Percentiles rank a stretch among this genome's conserved stretches.
Evolutionary conservation across 23 tunicate genomes (phyloP).

Genomic region (Halocynthia roretzi): DNA sequence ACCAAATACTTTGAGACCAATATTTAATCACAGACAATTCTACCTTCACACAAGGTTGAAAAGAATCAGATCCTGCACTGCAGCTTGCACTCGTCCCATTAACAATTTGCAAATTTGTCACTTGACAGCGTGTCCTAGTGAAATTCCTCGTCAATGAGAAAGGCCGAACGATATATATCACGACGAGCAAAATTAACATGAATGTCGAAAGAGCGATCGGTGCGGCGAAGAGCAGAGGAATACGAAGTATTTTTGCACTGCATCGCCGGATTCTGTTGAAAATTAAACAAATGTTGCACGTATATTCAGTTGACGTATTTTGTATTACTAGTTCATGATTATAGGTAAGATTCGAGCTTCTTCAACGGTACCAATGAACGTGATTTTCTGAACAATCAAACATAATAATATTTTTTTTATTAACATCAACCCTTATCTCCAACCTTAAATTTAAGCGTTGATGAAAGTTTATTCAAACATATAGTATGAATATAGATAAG

Average conservation of each 20-base stretch:
- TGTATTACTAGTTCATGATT: too few species aligned
- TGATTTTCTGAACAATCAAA: too few species aligned
- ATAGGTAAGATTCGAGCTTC: too few species aligned
- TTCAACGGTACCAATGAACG: too few species aligned
- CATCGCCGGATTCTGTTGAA: background rate
- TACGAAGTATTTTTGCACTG: constrained; percentile 6
- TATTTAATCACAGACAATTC: too few species aligned
- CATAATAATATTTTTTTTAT: too few species aligned
- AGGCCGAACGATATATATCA: constrained; percentile 27
- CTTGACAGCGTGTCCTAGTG: constrained; percentile 33
- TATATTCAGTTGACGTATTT: background rate
- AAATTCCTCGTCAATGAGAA: constrained; percentile 19
- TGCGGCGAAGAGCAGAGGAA: constrained; percentile 23
- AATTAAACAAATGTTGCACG: background rate
- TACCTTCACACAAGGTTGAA: constrained; percentile 37
- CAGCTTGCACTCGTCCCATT: constrained; percentile 13
- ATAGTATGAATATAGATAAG: too few species aligned
- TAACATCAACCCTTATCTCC: too few species aligned
- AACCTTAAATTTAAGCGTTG: too few species aligned
- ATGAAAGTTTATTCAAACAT: too few species aligned
- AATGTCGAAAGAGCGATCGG: constrained; percentile 19
- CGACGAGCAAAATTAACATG: constrained; percentile 17
- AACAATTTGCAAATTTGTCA: background rate
- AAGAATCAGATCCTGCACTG: constrained; percentile 51
- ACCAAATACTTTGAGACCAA: too few species aligned